Base-by-base conservation (phyloP, 2,113 vertebrate species). In the Daboia siamensis region DNA sequence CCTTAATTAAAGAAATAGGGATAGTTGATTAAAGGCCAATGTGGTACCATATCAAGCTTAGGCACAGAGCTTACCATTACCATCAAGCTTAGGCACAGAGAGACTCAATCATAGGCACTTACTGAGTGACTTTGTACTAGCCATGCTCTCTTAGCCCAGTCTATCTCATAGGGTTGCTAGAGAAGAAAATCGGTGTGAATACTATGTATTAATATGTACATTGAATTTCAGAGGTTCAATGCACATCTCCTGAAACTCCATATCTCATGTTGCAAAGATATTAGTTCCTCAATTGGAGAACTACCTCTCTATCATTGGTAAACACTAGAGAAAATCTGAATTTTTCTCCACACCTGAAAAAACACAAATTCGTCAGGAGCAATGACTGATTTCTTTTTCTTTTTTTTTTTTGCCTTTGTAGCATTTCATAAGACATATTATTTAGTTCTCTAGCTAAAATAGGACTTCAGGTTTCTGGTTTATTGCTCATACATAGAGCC, bases 361-460 rank as follows among this genome's bases (percentile, higher is more conserved):
- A 95, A 95, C 92, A 90, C 94, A 93, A 94, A 95, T 96, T 96
- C 96, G 95, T 97, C 33, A 74, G 94, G 94, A 90, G 90, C 89
- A 52, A 93, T 96, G 96, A 96, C 95, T 96, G 96, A 39, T 39
- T 95, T 5, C 39, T 39, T 51, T 51, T 51, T 51, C 8, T 51
- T 8, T 8, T 48, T 64, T 12, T 64, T n/a, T 95, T 96, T 89
- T 92, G 95, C 96, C 96, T 96, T 96, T 96, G 93, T 90, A 91
- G 94, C 93, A 96, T 96, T 96, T 95, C 95, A 95, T 96, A 95
- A 96, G 96, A 96, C 95, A 96, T 96, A 39, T 29, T 91, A 44
- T 57, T 85, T 39, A 3, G 21, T 57, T 39, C 13, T 85, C 74
- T 61, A 90, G 3, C n/a, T 44, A 39, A 84, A 46, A 61, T n/a